Percentiles rank a stretch among this genome's conserved stretches.
Conservation (phyloP, 2,797 vertebrate genomes). For the Aplochiton taeniatus region DNA sequence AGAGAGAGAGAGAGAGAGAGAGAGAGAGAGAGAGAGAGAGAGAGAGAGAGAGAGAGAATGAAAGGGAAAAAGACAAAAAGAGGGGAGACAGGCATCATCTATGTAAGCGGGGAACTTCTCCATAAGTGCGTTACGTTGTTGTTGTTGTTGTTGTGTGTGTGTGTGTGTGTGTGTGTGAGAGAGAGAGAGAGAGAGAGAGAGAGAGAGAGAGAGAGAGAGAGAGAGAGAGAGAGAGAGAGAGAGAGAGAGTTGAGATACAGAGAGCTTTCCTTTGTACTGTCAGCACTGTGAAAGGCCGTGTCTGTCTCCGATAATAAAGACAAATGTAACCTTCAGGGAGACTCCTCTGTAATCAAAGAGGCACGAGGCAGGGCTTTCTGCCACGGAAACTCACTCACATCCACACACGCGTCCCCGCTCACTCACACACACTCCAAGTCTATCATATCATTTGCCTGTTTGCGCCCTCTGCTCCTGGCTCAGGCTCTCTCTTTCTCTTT, state of each 20-base stretch:
- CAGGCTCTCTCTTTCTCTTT: too few species aligned
- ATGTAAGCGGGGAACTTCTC: slow-evolving; percentile 31
- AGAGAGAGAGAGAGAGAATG: too few species aligned
- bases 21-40: too few species aligned
- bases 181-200: slow-evolving; percentile 20
- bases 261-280: slow-evolving; percentile 60
- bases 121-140: too few species aligned
- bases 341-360: slow-evolving; percentile 39
- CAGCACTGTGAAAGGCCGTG: slow-evolving; percentile 56
- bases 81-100: background rate
- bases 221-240: slow-evolving; percentile 46
- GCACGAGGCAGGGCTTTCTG: slow-evolving; percentile 52
- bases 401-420: slow-evolving; percentile 4
- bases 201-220: slow-evolving; percentile 14
- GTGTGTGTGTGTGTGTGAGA: too few species aligned
- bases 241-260: slow-evolving; percentile 30
- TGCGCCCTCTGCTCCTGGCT: too few species aligned
- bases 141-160: too few species aligned
- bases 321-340: slow-evolving; percentile 20
- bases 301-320: slow-evolving; percentile 60
- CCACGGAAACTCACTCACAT: slow-evolving; percentile 1
- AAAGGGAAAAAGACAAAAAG: too few species aligned
- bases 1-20: too few species aligned
- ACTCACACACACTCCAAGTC: background rate
- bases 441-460: too few species aligned